Base-by-base conservation (phyloP, 2,113 vertebrate species). In the Lepidothrix coronata region DNA sequence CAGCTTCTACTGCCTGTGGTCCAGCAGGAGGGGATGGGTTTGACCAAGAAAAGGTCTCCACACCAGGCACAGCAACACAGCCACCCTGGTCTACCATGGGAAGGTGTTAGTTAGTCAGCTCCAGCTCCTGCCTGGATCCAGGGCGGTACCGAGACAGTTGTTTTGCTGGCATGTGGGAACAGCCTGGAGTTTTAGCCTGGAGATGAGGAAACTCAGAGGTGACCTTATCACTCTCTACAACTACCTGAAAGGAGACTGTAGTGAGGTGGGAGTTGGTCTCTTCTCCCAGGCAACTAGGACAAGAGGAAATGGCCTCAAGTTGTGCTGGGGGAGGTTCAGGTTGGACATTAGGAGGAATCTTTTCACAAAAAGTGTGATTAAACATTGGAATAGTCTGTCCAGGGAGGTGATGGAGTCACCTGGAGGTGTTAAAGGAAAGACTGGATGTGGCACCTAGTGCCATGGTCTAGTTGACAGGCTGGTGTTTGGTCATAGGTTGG, bases 21-120 rank as follows among this genome's bases (percentile, higher is more conserved):
- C 8, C 13, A 10, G 51, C 0, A 0, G 18, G 39, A 28, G 5
- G 12, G 11, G 35, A 39, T 2, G 6, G 9, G 14, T n/a, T 52
- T 35, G 58, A 19, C 14, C 1, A 2, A 5, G 13, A 8, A 2
- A 14, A n/a, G 13, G 7, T n/a, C 1, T 14, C 21, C 15, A 2
- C 15, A 33, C 20, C 25, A 2, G 3, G 4, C 22, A 16, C 27
- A 13, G 8, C 31, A 24, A 6, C 8, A 10, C 0, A 48, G 66
- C 57, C 2, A 3, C 11, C 31, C 8, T 0, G 1, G 9, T 28
- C n/a, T 8, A 1, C 46, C 2, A 5, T 0, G 12, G 49, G 44
- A 49, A 70, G 16, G 33, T 33, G 6, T 5, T 0, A 3, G 6
- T 5, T 0, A 3, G 30, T 2, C 51, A n/a, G 1, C 48, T 28